A percentile compares a stretch with the other conserved stretches of the same genome.
phyloP scores from a whole-genome alignment of 1,140 invertebrate species.

The Heterodera schachtii region DNA sequence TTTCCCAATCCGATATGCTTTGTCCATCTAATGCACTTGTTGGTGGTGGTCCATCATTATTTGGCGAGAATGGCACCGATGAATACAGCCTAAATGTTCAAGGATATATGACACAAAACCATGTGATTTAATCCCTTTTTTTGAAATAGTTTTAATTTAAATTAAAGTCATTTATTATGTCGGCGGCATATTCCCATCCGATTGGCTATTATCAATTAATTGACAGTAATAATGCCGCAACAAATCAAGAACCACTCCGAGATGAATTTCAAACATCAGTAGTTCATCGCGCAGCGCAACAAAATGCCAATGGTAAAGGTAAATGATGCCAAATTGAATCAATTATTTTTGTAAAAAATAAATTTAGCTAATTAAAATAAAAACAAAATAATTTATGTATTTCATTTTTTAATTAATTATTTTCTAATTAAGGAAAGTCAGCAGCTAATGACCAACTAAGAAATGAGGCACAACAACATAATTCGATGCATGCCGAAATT shows the following conservation, averaged over 20 bases:
- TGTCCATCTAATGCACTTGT: not conserved
- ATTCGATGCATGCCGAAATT: not conserved
- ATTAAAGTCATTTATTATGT: not conserved
- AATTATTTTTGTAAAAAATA: too few relatives aligned
- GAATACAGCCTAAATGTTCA: not conserved
- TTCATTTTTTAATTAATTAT: too few relatives aligned
- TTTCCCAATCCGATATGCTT: not conserved
- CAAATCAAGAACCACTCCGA: not conserved
- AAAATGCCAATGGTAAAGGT: slow-evolving; percentile 3
- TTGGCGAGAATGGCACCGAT: not conserved
- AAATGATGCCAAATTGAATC: too few relatives aligned
- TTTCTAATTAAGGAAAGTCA: too few relatives aligned
- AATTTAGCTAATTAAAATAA: too few relatives aligned
- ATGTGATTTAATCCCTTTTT: not conserved
- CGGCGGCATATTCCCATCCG: not conserved
- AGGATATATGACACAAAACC: not conserved
- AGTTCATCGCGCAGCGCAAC: not conserved
- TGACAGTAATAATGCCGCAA: not conserved
- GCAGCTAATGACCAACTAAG: too few relatives aligned
- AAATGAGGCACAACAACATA: too few relatives aligned
- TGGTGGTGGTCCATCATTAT: not conserved
- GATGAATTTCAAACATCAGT: not conserved
- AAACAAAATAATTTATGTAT: not conserved
- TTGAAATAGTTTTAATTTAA: not conserved
- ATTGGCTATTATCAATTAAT: not conserved